These are phyloP conservation scores for Gymnobelideus leadbeateri DNA, from an alignment of 2,113 vertebrate genomes.

Conservation along the genomic window DNA sequence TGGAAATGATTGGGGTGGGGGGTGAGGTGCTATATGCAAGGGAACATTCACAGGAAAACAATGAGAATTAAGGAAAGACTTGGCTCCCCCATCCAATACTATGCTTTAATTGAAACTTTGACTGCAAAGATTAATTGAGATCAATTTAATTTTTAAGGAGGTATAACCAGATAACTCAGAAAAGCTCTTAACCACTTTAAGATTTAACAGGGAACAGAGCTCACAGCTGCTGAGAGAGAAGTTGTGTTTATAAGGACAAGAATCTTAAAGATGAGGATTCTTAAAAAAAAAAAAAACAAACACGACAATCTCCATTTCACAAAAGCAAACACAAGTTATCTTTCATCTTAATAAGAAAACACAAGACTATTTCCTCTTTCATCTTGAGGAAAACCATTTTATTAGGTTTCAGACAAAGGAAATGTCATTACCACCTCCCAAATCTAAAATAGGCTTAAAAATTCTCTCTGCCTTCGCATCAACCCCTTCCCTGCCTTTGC, in stretches of 20 bases:
- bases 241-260: slow-evolving; percentile 82
- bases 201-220: slow-evolving; percentile 77
- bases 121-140: slow-evolving; percentile 77
- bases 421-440: slow-evolving; percentile 29
- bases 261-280: slow-evolving; percentile 84
- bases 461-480: neutral
- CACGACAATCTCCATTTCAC: slow-evolving; percentile 79
- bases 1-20: neutral
- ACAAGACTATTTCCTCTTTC: slow-evolving; percentile 78
- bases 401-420: slow-evolving; percentile 64
- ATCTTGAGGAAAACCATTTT: slow-evolving; percentile 66
- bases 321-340: slow-evolving; percentile 82
- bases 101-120: slow-evolving; percentile 69
- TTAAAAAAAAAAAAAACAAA: slow-evolving; percentile 83
- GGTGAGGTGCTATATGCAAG: neutral
- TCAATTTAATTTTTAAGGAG: slow-evolving; percentile 73
- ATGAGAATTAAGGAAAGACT: slow-evolving; percentile 17
- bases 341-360: slow-evolving; percentile 84
- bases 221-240: slow-evolving; percentile 82
- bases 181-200: slow-evolving; percentile 79
- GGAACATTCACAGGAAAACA: slow-evolving; percentile 19
- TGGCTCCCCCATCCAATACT: slow-evolving; percentile 14
- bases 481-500: neutral
- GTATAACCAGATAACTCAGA: slow-evolving; percentile 78
- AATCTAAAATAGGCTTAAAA: slow-evolving; percentile 53